Evolutionary conservation across 1,140 invertebrate genomes (phyloP).

Genomic region (Platyura marginata): DNA sequence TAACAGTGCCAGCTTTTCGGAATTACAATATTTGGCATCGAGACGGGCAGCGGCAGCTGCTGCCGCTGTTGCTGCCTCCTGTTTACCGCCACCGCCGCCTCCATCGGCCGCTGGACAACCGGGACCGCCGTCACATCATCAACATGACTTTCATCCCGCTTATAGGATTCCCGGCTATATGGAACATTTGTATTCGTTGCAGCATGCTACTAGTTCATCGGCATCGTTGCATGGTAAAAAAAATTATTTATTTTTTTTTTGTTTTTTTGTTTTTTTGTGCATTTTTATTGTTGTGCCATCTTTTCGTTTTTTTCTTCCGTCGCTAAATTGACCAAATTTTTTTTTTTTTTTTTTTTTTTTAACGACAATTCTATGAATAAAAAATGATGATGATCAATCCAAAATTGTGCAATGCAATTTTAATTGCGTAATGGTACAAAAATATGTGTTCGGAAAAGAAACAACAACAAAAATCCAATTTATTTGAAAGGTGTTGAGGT

Average conservation of each 20-base stretch:
- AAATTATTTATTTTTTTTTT: not conserved
- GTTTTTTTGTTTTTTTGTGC: not conserved
- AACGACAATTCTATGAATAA: no score
- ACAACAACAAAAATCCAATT: no score
- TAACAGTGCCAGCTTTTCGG: conserved; percentile 14
- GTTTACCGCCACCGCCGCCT: conserved; percentile 8
- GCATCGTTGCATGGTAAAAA: conserved; percentile 31
- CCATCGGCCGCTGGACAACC: conserved; percentile 1
- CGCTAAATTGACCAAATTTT: no score
- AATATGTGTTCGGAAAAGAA: no score
- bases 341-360: no score
- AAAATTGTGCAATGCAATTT: no score
- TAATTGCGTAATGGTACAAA: no score
- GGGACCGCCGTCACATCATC: conserved; percentile 8
- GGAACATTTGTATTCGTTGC: conserved; percentile 47
- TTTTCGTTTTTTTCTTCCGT: no score
- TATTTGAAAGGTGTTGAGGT: no score
- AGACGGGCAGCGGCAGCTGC: conserved; percentile 22
- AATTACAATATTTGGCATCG: conserved; percentile 20
- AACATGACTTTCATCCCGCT: conserved; percentile 34
- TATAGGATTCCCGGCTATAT: conserved; percentile 47
- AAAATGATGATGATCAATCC: no score
- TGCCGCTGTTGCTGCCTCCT: conserved; percentile 18
- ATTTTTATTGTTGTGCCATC: no score
- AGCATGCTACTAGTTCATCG: conserved; percentile 27